Conservation (phyloP, 2,888 invertebrate species). For the Drosophila mimetica region DNA sequence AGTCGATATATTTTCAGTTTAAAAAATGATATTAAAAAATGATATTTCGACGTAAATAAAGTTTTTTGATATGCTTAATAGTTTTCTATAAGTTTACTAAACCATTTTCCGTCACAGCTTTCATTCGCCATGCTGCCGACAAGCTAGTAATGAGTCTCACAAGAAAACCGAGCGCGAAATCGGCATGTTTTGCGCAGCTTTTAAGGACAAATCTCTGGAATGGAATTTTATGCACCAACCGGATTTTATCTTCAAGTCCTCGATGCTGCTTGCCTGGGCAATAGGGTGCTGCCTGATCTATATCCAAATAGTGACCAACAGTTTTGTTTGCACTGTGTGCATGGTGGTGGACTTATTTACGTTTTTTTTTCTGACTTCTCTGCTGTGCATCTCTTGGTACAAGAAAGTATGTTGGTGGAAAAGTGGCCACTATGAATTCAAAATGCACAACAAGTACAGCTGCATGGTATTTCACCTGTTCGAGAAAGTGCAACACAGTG, state of each 20-base stretch:
- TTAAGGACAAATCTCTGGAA: not conserved
- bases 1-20: no score
- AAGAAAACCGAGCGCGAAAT: not conserved
- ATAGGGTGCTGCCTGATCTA: slow-evolving; percentile 5
- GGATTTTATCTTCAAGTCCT: not conserved
- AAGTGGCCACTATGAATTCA: not conserved
- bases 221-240: slow-evolving; percentile 1
- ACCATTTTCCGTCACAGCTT: not conserved
- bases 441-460: not conserved
- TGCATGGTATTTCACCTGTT: not conserved
- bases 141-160: not conserved
- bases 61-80: no score
- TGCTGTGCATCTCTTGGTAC: not conserved
- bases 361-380: not conserved
- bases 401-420: not conserved
- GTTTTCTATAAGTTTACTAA: not conserved
- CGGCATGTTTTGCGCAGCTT: not conserved
- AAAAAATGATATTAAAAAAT: no score
- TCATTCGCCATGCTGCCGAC: not conserved
- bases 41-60: no score
- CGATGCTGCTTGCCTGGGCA: not conserved
- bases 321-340: not conserved
- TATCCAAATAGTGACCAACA: not conserved
- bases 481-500: not conserved
- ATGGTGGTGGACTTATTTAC: not conserved